Base-by-base conservation (phyloP, 1,140 invertebrate genomes). In the Trichogramma pretiosum region DNA sequence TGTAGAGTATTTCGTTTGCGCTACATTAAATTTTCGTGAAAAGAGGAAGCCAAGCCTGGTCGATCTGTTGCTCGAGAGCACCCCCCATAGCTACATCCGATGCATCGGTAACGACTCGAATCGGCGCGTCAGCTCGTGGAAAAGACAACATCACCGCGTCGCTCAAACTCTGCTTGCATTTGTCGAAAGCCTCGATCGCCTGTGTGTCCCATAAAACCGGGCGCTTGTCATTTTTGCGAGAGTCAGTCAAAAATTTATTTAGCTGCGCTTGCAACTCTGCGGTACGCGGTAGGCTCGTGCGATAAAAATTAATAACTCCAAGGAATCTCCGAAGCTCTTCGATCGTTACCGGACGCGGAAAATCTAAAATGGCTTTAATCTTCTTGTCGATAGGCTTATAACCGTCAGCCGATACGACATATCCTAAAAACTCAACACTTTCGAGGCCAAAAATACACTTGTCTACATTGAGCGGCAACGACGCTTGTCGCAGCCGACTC, bases 231-330 rank as follows among this genome's bases (percentile, higher is more conserved):
- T 50, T 50, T 14, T 50, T 45, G 2, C 19, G 19, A 14, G 48
- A 16, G 9, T 32, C 34, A 5, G 5, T 32, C 0, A 50, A 21
- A 3, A 21, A 44, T 5, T 22, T 21, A 11, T 18, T 50, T 1
- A 64, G 36, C 10, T 53, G 56, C 10, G 55, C 50, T 54, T 62
- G 64, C 0, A 50, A 13, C 18, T 50, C 36, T 2, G 64, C 61
- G 1, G 59, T 57, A 2, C 55, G 30, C 8, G 55, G 58, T 16
- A 70, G n/a, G 1, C 9, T 10, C 5, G 9, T 1, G 2, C 26
- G 18, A n/a, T 30, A 44, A 14, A 16, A 35, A 30, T 44, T 44
- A 5, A 44, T 7, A 8, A 44, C 24, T 1, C 42, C 42, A 1
- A 35, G 5, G 14, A 44, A 44, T 19, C 33, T 23, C 2, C 35